phyloP scores from a whole-genome alignment of 2,888 invertebrate genomes.

The Melangyna quadrimaculata region DNA sequence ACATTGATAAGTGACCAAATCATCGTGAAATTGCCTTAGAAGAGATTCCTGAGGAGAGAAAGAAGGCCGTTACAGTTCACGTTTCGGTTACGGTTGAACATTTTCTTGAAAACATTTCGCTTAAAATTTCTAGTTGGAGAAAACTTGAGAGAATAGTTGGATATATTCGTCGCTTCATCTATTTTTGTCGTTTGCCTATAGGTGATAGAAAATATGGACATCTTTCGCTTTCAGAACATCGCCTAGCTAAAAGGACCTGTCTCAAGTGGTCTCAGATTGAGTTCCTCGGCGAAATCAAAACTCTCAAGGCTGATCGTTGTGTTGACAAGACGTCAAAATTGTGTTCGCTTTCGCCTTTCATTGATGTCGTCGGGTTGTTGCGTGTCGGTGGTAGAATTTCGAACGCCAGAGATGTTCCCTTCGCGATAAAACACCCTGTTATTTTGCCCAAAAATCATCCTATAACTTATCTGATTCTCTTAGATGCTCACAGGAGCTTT shows the following conservation, averaged over 20 bases:
- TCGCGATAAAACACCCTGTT: slow-evolving; percentile 10
- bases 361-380: slow-evolving; percentile 24
- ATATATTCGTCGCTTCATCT: no score
- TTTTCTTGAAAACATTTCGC: no score
- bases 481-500: slow-evolving; percentile 9
- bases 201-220: no score
- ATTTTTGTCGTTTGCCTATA: no score
- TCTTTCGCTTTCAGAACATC: no score
- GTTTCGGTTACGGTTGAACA: neutral
- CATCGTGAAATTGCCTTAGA: neutral
- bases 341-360: slow-evolving; percentile 13
- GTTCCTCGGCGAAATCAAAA: slow-evolving; percentile 12
- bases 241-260: no score
- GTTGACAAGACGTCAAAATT: slow-evolving; percentile 13
- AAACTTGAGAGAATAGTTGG: no score
- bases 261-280: neutral
- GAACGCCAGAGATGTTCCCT: slow-evolving; percentile 11
- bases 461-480: slow-evolving; percentile 1
- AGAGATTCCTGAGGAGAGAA: slow-evolving; percentile 21
- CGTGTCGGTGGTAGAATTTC: slow-evolving; percentile 23
- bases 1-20: no score
- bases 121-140: no score
- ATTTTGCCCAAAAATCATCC: slow-evolving; percentile 29
- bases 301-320: slow-evolving; percentile 12
- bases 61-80: neutral